These are phyloP conservation scores for Cyphomyrus discorhynchus DNA, from an alignment of 2,113 vertebrate genomes.

Conservation along the genomic window DNA sequence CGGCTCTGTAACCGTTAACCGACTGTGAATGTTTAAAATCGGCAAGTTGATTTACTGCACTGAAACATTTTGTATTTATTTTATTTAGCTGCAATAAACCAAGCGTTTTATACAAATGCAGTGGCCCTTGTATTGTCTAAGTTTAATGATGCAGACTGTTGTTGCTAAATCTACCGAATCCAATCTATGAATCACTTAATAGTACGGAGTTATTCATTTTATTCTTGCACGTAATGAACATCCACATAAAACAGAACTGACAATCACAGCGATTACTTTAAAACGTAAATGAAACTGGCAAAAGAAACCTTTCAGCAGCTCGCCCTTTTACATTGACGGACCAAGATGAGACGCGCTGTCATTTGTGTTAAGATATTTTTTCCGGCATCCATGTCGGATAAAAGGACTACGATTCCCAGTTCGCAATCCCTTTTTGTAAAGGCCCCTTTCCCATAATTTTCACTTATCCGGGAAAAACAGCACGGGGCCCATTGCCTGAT, in stretches of 20 bases:
- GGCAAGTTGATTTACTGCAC: neutral
- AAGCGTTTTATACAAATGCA: neutral
- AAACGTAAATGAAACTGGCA: neutral
- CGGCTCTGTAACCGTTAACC: neutral
- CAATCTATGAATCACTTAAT: neutral
- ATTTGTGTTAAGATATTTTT: neutral
- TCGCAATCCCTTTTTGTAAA: neutral
- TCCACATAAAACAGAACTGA: neutral
- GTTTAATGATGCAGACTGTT: neutral
- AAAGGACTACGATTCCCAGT: slow-evolving; percentile 7
- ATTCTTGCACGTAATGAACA: neutral
- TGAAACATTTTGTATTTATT: neutral
- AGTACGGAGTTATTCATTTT: neutral
- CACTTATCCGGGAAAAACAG: neutral
- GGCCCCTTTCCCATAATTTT: neutral
- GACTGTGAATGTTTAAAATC: neutral
- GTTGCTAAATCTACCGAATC: neutral
- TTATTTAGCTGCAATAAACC: neutral
- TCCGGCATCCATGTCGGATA: neutral
- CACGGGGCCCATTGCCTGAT: neutral
- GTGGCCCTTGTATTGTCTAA: neutral
- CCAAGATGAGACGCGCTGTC: neutral
- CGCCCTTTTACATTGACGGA: neutral
- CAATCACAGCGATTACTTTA: neutral
- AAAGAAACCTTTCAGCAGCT: neutral